Base-by-base conservation (phyloP, 1,140 invertebrate species). In the Drosophila pandora region DNA sequence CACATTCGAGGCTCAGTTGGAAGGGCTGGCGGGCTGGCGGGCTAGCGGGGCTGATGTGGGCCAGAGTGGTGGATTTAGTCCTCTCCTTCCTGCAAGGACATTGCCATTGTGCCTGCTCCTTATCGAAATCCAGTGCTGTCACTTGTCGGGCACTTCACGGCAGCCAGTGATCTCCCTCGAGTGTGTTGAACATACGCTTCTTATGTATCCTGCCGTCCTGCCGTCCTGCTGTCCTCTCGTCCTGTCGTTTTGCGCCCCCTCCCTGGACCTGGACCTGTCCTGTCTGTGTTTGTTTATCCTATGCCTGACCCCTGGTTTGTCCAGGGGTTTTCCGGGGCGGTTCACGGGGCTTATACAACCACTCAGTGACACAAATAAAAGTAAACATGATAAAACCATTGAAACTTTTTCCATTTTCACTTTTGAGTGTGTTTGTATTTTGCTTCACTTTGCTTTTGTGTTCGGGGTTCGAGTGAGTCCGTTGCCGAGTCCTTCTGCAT, bases 351-450 rank as follows among this genome's bases (percentile, higher is more conserved):
- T 87, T 87, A 88, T 87, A 87, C 75, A 87, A 87, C 79, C 82
- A 87, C 82, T 87, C 83, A 87, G 82, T 87, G 82, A 87, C 82
- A 87, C 82, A 87, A 87, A 87, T 87, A 87, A 88, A 87, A 87
- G 82, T 87, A 87, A 87, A 87, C 82, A 87, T 83, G 82, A 87
- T 83, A 87, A 87, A 88, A 87, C 83, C 82, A 88, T 88, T 87
- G 83, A 88, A 87, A 87, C 82, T 87, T 87, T 85, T 87, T 87
- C 82, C 82, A 87, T 87, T 87, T 87, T 88, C 82, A 87, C 82
- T 87, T 88, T 87, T 88, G 83, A 87, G 83, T 82, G 82, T 87
- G 82, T 87, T 87, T 88, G 82, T 87, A 73, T 88, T 85, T 72
- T 76, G 78, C 75, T 77, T 73, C 64, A 67, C 62, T 76, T 50